Evolutionary conservation across 1,140 invertebrate genomes (phyloP).

Genomic region (Drosophila chauvacae): DNA sequence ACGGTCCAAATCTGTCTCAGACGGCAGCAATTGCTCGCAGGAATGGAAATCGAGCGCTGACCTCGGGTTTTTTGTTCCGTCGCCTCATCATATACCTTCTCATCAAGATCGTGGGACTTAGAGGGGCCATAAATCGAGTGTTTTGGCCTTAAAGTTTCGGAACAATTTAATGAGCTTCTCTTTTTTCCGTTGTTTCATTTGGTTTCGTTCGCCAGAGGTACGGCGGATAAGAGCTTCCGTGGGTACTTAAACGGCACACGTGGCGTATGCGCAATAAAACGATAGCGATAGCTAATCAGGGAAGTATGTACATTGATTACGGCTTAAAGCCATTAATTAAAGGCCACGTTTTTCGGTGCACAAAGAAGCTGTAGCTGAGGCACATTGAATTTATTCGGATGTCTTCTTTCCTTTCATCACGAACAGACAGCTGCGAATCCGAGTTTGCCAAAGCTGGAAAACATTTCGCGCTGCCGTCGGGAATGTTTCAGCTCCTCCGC

Average conservation of each 20-base stretch:
- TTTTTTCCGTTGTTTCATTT: neutral
- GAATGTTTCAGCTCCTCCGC: conserved; percentile 43
- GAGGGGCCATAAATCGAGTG: conserved; percentile 30
- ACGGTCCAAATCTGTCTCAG: conserved; percentile 58
- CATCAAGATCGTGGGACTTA: conserved; percentile 15
- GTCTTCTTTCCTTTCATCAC: neutral
- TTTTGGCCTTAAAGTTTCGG: conserved; percentile 22
- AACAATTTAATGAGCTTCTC: conserved; percentile 21
- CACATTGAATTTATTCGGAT: conserved; percentile 6
- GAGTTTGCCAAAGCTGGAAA: conserved; percentile 28
- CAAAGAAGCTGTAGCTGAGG: neutral
- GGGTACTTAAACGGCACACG: conserved; percentile 48
- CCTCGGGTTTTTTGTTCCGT: conserved; percentile 34
- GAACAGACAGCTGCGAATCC: conserved; percentile 12
- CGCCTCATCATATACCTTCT: conserved; percentile 23
- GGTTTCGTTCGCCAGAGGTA: neutral
- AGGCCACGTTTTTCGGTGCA: neutral
- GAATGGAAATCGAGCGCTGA: conserved; percentile 51
- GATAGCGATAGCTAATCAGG: conserved; percentile 50
- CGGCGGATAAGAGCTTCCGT: conserved; percentile 42
- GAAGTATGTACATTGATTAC: conserved; percentile 50
- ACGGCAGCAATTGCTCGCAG: conserved; percentile 57
- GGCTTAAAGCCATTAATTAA: conserved; percentile 58
- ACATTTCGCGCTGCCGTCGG: conserved; percentile 35
- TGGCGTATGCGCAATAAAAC: conserved; percentile 72